A percentile compares a stretch with the other conserved stretches of the same genome.
These are phyloP conservation scores for Hippocampus guttulatus DNA, from an alignment of 2,113 vertebrate genomes.

Conservation along the genomic window DNA sequence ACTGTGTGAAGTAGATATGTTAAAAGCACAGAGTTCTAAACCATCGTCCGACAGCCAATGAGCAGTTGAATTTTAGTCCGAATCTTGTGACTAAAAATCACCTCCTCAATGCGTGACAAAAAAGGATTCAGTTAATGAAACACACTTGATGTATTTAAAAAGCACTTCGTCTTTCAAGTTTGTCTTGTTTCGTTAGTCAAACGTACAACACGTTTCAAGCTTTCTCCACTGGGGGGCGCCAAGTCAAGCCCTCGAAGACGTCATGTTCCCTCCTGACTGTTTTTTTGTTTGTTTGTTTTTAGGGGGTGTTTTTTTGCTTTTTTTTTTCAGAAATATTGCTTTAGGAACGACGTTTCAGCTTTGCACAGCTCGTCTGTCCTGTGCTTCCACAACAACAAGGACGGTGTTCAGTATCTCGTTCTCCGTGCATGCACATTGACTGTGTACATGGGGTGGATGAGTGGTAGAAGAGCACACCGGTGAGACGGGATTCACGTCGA, in stretches of 20 bases:
- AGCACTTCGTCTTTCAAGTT: neutral
- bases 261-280: conserved; percentile 1
- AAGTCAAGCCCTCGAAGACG: conserved; percentile 8
- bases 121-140: conserved; percentile 61
- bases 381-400: neutral
- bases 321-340: conserved; percentile 72
- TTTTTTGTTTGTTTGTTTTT: conserved; percentile 43
- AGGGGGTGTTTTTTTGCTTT: conserved; percentile 44
- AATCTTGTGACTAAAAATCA: conserved; percentile 7
- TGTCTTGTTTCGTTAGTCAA: neutral
- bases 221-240: neutral
- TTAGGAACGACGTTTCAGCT: conserved; percentile 56
- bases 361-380: neutral
- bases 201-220: conserved; percentile 36
- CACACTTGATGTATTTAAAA: conserved; percentile 9
- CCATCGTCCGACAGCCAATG: neutral
- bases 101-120: conserved; percentile 38
- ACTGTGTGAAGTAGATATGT: conserved; percentile 48
- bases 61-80: neutral
- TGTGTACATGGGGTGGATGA: conserved; percentile 16
- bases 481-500: neutral
- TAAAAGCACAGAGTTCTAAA: conserved; percentile 18
- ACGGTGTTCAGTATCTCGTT: conserved; percentile 17
- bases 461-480: conserved; percentile 12
- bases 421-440: conserved; percentile 41